phyloP scores from a whole-genome alignment of 2,797 vertebrate species.

The Spinus pinus region DNA sequence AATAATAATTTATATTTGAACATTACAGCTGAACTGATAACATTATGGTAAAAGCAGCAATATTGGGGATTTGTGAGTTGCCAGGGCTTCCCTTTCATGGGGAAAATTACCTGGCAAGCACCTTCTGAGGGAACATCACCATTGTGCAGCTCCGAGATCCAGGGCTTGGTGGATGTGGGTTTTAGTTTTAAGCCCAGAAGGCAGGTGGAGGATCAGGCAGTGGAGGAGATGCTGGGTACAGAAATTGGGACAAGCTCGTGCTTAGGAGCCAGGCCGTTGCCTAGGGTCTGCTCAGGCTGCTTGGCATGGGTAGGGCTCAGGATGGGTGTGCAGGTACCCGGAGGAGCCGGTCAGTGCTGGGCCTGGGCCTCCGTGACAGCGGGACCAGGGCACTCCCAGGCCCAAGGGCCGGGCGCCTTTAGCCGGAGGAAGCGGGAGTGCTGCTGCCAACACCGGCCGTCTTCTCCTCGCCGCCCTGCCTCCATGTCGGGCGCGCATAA shows the following conservation, averaged over 20 bases:
- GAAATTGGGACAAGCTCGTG: neutral
- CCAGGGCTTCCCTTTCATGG: neutral
- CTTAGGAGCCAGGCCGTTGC: neutral
- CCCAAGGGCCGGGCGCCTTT: neutral
- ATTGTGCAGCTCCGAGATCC: neutral
- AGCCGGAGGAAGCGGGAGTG: neutral
- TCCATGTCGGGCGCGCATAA: constrained; percentile 50
- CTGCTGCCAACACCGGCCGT: neutral
- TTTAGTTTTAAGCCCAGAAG: neutral
- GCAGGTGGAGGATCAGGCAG: neutral
- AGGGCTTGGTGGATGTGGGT: neutral
- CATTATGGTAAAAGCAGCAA: neutral
- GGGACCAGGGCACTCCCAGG: neutral
- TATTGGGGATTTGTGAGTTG: neutral
- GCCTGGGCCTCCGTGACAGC: neutral
- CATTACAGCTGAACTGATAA: neutral
- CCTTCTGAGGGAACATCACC: neutral
- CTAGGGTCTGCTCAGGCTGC: neutral
- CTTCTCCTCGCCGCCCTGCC: neutral
- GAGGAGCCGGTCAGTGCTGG: neutral
- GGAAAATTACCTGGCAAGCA: neutral
- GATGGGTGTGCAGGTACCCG: neutral
- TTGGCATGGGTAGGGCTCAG: neutral
- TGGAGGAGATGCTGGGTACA: neutral
- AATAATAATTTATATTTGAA: neutral